A percentile compares a stretch with the other conserved stretches of the same genome.
These are phyloP conservation scores for Poecilia wingei DNA, from an alignment of 2,797 vertebrate genomes.

Conservation along the genomic window DNA sequence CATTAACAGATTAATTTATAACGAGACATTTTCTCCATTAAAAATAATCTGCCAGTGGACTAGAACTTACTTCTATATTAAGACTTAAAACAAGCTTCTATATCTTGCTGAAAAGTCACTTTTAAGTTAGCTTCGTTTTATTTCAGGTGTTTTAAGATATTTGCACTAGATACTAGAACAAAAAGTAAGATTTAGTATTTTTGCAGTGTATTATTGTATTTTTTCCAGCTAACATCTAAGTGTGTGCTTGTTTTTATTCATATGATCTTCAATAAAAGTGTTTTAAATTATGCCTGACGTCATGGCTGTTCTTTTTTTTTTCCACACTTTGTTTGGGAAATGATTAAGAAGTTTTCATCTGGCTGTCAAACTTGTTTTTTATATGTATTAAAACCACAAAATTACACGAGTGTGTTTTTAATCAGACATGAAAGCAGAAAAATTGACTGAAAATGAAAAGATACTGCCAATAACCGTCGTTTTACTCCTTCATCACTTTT, in stretches of 20 bases:
- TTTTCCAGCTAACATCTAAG: not conserved
- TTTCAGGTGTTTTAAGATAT: too few species aligned
- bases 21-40: too few species aligned
- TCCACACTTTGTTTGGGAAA: not conserved
- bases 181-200: too few species aligned
- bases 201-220: not conserved
- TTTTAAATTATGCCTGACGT: fast-evolving
- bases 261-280: constrained; percentile 6
- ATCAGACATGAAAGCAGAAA: not conserved
- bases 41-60: too few species aligned
- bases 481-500: constrained; percentile 1
- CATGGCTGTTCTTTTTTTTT: not conserved
- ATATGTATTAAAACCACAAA: not conserved
- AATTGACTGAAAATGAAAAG: not conserved
- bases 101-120: too few species aligned
- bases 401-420: not conserved
- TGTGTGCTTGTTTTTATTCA: not conserved
- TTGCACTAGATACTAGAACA: too few species aligned
- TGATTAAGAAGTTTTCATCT: not conserved
- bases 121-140: too few species aligned
- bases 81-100: too few species aligned
- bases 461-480: not conserved
- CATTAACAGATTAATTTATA: too few species aligned
- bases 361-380: not conserved
- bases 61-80: too few species aligned